Conservation (phyloP, 2,113 vertebrate species). For the Protobothrops flavoviridis region DNA sequence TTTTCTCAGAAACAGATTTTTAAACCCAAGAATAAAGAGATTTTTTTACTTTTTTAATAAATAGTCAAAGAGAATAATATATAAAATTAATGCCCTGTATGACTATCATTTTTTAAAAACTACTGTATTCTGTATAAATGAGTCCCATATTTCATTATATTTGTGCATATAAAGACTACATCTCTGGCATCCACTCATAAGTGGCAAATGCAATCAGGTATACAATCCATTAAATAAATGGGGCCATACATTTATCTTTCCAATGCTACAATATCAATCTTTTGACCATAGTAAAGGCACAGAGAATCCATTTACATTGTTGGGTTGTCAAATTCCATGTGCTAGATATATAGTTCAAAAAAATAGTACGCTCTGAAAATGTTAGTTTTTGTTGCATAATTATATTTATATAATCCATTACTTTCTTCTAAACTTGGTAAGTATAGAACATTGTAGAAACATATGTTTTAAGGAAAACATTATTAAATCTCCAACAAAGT, state of each 20-base stretch:
- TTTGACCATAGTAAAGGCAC: not conserved
- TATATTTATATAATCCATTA: not conserved
- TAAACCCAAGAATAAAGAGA: not conserved
- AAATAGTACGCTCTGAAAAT: not conserved
- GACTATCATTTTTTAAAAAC: not conserved
- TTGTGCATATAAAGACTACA: not conserved
- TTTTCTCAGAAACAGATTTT: not conserved
- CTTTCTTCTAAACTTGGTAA: not conserved
- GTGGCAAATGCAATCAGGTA: not conserved
- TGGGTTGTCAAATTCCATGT: not conserved
- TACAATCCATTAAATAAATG: not conserved
- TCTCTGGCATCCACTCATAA: not conserved
- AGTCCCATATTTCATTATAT: not conserved
- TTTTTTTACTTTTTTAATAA: not conserved
- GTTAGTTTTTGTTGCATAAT: not conserved
- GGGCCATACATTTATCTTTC: not conserved
- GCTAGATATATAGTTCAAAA: not conserved
- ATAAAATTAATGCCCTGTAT: not conserved
- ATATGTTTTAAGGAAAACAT: not conserved
- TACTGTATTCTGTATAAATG: not conserved
- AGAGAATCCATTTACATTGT: not conserved
- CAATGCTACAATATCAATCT: not conserved
- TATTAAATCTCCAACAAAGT: not conserved
- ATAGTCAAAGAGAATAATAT: not conserved
- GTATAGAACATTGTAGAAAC: not conserved